Conservation (phyloP, 2,113 vertebrate species). For the Pseudorhombus dupliciocellatus region DNA sequence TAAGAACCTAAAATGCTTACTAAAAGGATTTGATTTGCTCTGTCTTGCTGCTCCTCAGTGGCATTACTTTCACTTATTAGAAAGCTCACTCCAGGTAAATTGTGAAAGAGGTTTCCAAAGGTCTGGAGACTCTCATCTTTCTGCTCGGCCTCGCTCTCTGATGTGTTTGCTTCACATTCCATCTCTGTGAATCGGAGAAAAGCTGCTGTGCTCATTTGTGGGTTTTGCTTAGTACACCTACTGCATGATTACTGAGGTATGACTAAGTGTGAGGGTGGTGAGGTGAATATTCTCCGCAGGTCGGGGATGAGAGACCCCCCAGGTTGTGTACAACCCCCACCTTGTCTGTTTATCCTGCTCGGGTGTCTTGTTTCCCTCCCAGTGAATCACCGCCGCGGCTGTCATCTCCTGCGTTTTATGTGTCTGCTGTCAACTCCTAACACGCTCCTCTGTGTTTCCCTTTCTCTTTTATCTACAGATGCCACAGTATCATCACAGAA, state of each 20-base stretch:
- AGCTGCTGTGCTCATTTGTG: conserved; percentile 18
- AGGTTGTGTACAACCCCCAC: conserved; percentile 1
- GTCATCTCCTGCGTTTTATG: conserved; percentile 49
- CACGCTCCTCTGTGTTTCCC: conserved; percentile 37
- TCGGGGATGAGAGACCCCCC: conserved; percentile 47
- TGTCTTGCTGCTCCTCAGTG: conserved; percentile 31
- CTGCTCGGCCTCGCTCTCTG: conserved; percentile 27
- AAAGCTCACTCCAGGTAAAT: conserved; percentile 44
- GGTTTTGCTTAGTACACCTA: background rate
- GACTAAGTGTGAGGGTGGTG: background rate
- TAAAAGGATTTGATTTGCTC: conserved; percentile 49
- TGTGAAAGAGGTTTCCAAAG: conserved; percentile 25
- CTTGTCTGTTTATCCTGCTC: conserved; percentile 40
- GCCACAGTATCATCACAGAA: conserved; percentile 75
- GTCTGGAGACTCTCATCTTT: conserved; percentile 49
- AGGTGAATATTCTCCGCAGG: conserved; percentile 18
- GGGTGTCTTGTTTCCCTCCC: conserved; percentile 28
- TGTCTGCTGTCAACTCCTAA: conserved; percentile 56
- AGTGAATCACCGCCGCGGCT: conserved; percentile 24
- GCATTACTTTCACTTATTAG: conserved; percentile 49
- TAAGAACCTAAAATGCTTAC: conserved; percentile 40
- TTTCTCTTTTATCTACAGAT: conserved; percentile 69
- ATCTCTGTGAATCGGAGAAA: conserved; percentile 12
- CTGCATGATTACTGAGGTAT: conserved; percentile 7
- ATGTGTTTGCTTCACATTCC: conserved; percentile 23